A percentile compares a stretch with the other conserved stretches of the same genome.
Conservation (phyloP, 23 tunicate genomes). For the Phallusia fumigata region DNA sequence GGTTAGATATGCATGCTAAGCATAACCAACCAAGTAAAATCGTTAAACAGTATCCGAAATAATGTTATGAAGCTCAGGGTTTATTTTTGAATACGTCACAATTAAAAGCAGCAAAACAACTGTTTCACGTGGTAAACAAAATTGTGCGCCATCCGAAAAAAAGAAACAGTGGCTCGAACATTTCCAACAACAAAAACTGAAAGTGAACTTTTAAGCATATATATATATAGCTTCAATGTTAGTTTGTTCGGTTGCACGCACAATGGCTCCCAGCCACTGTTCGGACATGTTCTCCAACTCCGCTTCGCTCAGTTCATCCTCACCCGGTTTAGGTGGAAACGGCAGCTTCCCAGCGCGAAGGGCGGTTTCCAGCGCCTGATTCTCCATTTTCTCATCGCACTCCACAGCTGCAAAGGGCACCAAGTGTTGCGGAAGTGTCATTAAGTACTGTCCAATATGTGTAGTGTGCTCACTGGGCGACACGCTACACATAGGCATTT, state of each 20-base stretch:
- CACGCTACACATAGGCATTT: constrained; percentile 78
- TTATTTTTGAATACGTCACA: no score
- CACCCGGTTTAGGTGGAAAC: constrained; percentile 51
- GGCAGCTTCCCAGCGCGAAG: constrained; percentile 69
- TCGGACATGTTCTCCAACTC: constrained; percentile 86
- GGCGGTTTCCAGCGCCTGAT: constrained; percentile 71
- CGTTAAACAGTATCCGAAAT: no score
- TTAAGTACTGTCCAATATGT: constrained; percentile 81
- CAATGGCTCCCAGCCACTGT: constrained; percentile 80
- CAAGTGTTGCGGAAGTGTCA: constrained; percentile 93
- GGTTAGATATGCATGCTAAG: no score
- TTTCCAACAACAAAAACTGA: no score
- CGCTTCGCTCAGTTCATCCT: constrained; percentile 26
- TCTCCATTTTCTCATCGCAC: constrained; percentile 40
- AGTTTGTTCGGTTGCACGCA: constrained; percentile 84
- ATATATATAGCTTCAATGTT: constrained; percentile 84
- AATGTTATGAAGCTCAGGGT: no score
- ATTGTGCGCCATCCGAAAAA: no score
- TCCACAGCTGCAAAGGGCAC: constrained; percentile 74
- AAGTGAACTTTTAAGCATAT: no score
- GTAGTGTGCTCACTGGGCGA: constrained; percentile 92
- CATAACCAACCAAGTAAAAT: no score
- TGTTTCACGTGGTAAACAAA: no score
- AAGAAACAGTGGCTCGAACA: no score
- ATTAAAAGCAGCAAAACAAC: no score